Percentiles rank a stretch among this genome's conserved stretches.
Conservation (phyloP, 1,140 invertebrate genomes). For the Patella vulgata region DNA sequence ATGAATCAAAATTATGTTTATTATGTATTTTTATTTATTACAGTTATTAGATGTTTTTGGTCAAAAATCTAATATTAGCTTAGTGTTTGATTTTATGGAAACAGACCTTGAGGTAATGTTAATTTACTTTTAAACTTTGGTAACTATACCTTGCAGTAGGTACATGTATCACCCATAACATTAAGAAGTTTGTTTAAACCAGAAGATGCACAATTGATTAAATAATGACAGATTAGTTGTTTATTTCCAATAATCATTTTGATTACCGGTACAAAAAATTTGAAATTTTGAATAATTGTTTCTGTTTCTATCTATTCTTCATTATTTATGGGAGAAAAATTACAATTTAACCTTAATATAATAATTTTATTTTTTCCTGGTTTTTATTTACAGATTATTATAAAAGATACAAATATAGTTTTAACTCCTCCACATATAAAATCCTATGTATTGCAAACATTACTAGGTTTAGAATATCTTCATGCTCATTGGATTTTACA, state of each 20-base stretch:
- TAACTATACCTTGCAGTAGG: background rate
- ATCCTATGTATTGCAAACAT: conserved; percentile 93
- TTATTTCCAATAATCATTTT: no score
- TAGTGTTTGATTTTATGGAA: conserved; percentile 99
- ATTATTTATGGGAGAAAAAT: no score
- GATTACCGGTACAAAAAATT: no score
- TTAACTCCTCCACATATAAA: conserved; percentile 94
- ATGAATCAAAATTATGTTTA: no score
- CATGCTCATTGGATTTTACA: conserved; percentile 98
- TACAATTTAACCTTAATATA: no score
- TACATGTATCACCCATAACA: background rate
- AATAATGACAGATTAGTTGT: conserved; percentile 1
- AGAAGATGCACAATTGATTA: background rate
- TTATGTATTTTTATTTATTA: no score
- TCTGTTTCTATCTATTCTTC: no score
- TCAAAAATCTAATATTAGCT: conserved; percentile 96
- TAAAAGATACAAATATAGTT: conserved; percentile 80
- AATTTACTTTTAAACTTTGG: no score
- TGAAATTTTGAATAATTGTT: no score
- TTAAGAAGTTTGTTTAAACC: background rate
- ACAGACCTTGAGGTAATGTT: conserved; percentile 87
- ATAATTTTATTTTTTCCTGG: no score
- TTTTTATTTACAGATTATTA: conserved; percentile 69
- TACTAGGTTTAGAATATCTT: conserved; percentile 94
- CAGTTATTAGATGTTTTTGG: conserved; percentile 92